Percentiles rank a stretch among this genome's conserved stretches.
Conservation (phyloP, 2,113 vertebrate species). For the Rutilus rutilus region DNA sequence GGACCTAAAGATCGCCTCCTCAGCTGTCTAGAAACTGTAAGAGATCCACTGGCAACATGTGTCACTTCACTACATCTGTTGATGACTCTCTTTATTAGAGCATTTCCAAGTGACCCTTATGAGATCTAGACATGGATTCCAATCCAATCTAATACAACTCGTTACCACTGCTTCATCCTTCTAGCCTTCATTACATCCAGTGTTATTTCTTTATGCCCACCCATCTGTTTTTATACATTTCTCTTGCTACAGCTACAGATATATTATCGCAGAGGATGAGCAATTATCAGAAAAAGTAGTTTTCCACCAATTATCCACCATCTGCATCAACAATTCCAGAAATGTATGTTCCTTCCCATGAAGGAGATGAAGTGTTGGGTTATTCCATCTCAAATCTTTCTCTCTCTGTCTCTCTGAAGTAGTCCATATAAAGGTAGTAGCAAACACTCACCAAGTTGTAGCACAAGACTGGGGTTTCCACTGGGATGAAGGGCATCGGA, state of each 20-base stretch:
- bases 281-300: not conserved
- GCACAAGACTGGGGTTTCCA: slow-evolving; percentile 77
- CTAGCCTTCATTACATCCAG: not conserved
- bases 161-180: not conserved
- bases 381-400: slow-evolving; percentile 11
- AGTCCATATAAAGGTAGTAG: slow-evolving; percentile 38
- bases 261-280: not conserved
- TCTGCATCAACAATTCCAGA: not conserved
- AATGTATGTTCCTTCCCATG: not conserved
- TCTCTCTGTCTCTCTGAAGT: not conserved
- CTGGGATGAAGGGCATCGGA: slow-evolving; percentile 73
- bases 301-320: not conserved
- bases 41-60: slow-evolving; percentile 61
- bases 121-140: not conserved
- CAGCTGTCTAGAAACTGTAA: slow-evolving; percentile 71
- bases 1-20: slow-evolving; percentile 42
- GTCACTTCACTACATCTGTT: slow-evolving; percentile 49
- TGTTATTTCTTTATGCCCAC: not conserved
- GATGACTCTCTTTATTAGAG: slow-evolving; percentile 13
- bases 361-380: not conserved
- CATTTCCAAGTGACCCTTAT: not conserved
- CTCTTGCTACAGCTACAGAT: not conserved
- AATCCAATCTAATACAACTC: not conserved
- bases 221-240: not conserved
- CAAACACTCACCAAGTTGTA: slow-evolving; percentile 77